Base-by-base conservation (phyloP, 2,888 invertebrate genomes). In the Hydroisotoma schaefferi region DNA sequence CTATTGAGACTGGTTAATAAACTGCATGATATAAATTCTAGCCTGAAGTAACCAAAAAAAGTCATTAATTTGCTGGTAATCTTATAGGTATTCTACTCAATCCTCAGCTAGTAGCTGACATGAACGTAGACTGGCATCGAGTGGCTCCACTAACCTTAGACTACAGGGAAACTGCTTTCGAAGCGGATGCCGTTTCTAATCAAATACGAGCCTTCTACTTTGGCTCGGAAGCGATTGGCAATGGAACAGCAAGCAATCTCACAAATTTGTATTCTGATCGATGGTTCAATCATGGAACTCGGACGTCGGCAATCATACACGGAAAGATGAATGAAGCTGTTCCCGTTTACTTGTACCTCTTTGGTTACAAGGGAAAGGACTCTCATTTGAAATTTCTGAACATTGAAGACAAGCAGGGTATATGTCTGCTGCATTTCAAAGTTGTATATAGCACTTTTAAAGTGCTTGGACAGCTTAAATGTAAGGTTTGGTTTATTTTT, bases 161-260 rank as follows among this genome's bases (percentile, higher is more conserved):
- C 48, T 81, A 83, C 71, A 83, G 83, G 0, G 71, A 84, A 4
- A 81, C 82, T 0, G 70, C 78, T 4, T 73, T 76, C 26, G 77
- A 78, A 43, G 79, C 81, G 2, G 66, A 75, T 0, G 74, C 76
- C 0, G 79, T 82, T 0, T 80, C 83, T 0, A 75, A 76, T 28
- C 79, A 80, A 71, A 83, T 84, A 70, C 82, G 80, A 59, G 73
- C 81, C 27, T 79, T 81, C 57, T 85, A 85, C 73, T 76, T 86
- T 38, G 78, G 79, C 33, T 55, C 68, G 10, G 20, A 65, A 18
- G 62, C 47, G 15, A 56, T 73, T 44, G 62, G 65, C 8, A 63
- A 65, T 44, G 62, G 53, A 10, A 65, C 71, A 1, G 57, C 59
- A 2, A 55, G 52, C 20, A 65, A 67, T 47, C 55, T 73, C 27